Evolutionary conservation across 2,113 vertebrate genomes (phyloP).

Genomic region (Urocitellus parryii): DNA sequence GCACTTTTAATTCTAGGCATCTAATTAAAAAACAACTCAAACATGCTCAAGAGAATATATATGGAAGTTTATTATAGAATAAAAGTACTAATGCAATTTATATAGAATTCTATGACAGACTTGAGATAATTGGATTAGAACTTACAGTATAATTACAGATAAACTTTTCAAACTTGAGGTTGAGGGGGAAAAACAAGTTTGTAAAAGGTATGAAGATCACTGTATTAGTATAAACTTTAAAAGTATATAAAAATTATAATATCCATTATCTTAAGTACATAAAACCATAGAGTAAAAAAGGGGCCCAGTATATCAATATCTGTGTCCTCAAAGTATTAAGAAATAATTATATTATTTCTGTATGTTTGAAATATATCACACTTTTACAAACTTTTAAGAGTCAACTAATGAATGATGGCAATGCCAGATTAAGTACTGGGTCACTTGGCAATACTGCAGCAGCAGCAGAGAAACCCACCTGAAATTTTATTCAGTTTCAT

Average conservation of each 20-base stretch:
- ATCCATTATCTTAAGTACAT: neutral
- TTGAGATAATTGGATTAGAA: neutral
- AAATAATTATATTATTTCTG: conserved; percentile 22
- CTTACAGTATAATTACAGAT: neutral
- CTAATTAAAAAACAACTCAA: neutral
- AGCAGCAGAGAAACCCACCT: neutral
- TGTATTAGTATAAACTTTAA: neutral
- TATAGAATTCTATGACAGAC: neutral
- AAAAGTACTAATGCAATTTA: neutral
- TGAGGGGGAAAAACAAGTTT: neutral
- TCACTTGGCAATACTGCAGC: neutral
- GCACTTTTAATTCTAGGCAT: neutral
- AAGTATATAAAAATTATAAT: conserved; percentile 40
- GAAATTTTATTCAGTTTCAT: neutral
- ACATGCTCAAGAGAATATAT: neutral
- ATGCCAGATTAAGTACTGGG: neutral
- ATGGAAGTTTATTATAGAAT: neutral
- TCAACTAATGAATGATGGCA: neutral
- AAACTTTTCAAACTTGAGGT: conserved; percentile 25
- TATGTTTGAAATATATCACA: conserved; percentile 33
- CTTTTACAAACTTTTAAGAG: neutral
- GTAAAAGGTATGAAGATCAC: neutral
- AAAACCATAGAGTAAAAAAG: neutral
- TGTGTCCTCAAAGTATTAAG: conserved; percentile 10
- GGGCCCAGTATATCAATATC: neutral